Percentiles rank a stretch among this genome's conserved stretches.
Evolutionary conservation across 1,140 invertebrate genomes (phyloP).

Genomic region (Scylla paramamosain): DNA sequence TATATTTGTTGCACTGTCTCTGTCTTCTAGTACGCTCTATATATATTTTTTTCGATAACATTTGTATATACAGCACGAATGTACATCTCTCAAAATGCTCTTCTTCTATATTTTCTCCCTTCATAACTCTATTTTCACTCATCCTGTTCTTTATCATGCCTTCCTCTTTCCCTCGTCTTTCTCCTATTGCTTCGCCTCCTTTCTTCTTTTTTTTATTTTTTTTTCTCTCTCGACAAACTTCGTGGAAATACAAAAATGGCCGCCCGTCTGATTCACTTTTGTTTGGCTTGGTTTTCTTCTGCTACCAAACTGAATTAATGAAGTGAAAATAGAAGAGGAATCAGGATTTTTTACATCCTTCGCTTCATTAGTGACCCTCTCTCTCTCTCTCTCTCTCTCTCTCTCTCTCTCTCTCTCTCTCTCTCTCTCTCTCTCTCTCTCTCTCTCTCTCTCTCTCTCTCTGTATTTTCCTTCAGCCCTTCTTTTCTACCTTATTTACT

Average conservation of each 20-base stretch:
- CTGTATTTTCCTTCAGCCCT: not conserved
- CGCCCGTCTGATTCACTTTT: not conserved
- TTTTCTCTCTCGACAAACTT: not conserved
- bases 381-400: constrained; percentile 29
- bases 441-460: not conserved
- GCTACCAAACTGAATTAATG: not conserved
- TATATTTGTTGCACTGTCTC: too few species aligned
- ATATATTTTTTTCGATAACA: too few species aligned
- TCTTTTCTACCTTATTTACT: not conserved
- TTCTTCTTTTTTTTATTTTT: not conserved
- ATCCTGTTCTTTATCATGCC: not conserved
- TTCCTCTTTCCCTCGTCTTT: not conserved
- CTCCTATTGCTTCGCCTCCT: not conserved
- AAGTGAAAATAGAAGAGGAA: not conserved
- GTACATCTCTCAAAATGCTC: too few species aligned
- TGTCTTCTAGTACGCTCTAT: too few species aligned
- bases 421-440: not conserved
- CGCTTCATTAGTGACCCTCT: not conserved
- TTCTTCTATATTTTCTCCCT: not conserved
- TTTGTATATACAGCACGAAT: too few species aligned
- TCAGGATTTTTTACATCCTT: not conserved
- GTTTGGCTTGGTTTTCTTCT: not conserved
- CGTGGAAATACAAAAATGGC: not conserved
- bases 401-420: constrained; percentile 28
- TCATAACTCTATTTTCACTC: not conserved